These are phyloP conservation scores for Eupithecia exiguata DNA, from an alignment of 2,888 invertebrate species.

Conservation along the genomic window DNA sequence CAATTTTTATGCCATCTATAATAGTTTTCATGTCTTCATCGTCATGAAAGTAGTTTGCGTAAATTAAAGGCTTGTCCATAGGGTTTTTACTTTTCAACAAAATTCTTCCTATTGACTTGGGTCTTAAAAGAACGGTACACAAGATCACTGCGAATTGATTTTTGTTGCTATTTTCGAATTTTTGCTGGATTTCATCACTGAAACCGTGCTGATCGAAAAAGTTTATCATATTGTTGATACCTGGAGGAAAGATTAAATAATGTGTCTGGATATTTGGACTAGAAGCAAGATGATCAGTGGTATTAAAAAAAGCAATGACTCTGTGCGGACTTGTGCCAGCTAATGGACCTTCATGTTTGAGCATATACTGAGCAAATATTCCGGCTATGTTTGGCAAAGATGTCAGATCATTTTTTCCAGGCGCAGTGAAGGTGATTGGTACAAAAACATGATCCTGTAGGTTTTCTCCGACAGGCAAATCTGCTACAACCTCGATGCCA, in stretches of 20 bases:
- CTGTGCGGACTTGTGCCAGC: constrained; percentile 69
- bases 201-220: constrained; percentile 55
- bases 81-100: constrained; percentile 87
- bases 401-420: constrained; percentile 51
- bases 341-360: constrained; percentile 76
- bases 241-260: constrained; percentile 59
- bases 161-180: constrained; percentile 57
- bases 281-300: constrained; percentile 56
- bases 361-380: constrained; percentile 73
- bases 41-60: constrained; percentile 85
- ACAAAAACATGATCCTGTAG: constrained; percentile 79
- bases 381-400: constrained; percentile 56
- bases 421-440: constrained; percentile 65
- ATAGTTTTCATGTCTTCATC: constrained; percentile 77
- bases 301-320: constrained; percentile 63
- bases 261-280: constrained; percentile 66
- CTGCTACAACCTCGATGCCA: constrained; percentile 67
- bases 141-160: constrained; percentile 69
- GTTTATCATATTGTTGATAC: constrained; percentile 56
- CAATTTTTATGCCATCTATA: constrained; percentile 55
- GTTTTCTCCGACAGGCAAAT: constrained; percentile 80
- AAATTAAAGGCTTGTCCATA: constrained; percentile 85
- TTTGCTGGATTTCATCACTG: constrained; percentile 53
- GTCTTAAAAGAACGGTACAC: constrained; percentile 85
- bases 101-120: constrained; percentile 87